phyloP scores from a whole-genome alignment of 2,113 vertebrate species.

The Indicator indicator region DNA sequence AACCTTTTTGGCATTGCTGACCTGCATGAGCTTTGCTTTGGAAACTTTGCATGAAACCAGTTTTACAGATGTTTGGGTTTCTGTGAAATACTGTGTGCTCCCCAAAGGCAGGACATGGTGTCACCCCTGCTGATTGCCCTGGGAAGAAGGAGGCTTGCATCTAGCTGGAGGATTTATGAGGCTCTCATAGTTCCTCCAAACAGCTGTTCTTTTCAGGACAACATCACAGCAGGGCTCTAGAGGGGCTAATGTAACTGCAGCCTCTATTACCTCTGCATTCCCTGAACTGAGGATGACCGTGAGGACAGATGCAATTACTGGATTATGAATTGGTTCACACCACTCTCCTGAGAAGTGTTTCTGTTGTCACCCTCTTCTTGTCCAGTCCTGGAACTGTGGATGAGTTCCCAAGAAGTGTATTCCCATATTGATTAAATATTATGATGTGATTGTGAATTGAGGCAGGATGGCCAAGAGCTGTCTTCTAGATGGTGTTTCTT shows the following conservation, averaged over 20 bases:
- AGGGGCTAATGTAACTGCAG: background rate
- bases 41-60: background rate
- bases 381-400: background rate
- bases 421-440: background rate
- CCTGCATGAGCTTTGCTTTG: background rate
- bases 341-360: background rate
- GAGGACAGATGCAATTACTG: background rate
- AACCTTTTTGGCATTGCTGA: background rate
- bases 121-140: background rate
- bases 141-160: background rate
- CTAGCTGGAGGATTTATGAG: background rate
- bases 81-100: background rate
- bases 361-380: background rate
- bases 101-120: background rate
- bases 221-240: background rate
- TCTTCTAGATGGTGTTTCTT: constrained; percentile 1
- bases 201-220: background rate
- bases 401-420: background rate
- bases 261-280: rapidly evolving
- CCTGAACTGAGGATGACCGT: rapidly evolving
- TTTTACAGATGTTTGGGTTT: background rate
- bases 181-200: background rate
- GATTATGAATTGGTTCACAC: background rate
- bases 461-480: background rate
- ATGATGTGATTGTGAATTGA: rapidly evolving